Evolutionary conservation across 1,140 invertebrate genomes (phyloP).

Genomic region (Wiebesia pumilae): DNA sequence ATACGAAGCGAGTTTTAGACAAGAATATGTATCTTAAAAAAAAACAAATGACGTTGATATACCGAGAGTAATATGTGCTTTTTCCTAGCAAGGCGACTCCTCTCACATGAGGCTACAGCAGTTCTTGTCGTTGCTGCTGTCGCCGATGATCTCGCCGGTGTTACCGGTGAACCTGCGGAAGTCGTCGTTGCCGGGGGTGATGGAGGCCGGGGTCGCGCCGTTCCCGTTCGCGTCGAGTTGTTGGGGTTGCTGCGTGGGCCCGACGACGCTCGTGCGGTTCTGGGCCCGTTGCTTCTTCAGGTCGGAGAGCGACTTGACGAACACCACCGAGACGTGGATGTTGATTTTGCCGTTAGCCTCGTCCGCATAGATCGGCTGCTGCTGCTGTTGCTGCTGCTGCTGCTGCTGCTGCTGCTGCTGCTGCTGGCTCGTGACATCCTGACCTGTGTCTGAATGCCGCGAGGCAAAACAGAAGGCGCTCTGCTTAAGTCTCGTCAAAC

Average conservation of each 20-base stretch:
- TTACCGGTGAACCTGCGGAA: constrained; percentile 80
- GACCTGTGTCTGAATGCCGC: constrained; percentile 70
- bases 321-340: constrained; percentile 88
- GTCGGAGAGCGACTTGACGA: constrained; percentile 86
- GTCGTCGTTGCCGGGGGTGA: constrained; percentile 61
- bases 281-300: constrained; percentile 92
- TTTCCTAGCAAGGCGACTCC: too few species aligned
- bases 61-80: too few species aligned
- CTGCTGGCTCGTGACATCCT: constrained; percentile 60
- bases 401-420: constrained; percentile 59
- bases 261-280: constrained; percentile 80
- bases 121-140: constrained; percentile 78
- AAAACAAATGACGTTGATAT: too few species aligned
- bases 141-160: constrained; percentile 80
- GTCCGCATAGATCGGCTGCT: constrained; percentile 75
- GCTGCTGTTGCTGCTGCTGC: constrained; percentile 62
- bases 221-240: constrained; percentile 73
- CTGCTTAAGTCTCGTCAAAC: constrained; percentile 32
- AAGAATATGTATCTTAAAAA: too few species aligned
- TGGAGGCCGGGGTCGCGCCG: constrained; percentile 61
- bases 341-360: constrained; percentile 92
- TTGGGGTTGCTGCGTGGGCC: constrained; percentile 56
- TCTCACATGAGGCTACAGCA: constrained; percentile 78
- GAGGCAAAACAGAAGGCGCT: constrained; percentile 64
- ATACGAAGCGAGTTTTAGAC: too few species aligned